Conservation (phyloP, 1,140 invertebrate species). For the Campoletis sonorensis region DNA sequence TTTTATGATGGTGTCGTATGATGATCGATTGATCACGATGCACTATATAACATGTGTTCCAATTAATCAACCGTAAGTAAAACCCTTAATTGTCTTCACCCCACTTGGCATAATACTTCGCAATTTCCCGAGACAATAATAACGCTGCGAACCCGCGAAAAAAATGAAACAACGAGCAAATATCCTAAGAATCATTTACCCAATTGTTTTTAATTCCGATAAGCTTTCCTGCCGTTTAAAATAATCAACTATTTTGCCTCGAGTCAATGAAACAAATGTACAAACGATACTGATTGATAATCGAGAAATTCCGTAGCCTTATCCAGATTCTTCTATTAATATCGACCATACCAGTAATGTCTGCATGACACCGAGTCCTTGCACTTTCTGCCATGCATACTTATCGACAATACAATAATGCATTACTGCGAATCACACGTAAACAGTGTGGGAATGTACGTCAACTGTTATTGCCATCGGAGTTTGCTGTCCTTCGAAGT, state of each 20-base stretch:
- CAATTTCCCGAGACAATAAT: background rate
- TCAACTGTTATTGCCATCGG: slow-evolving; percentile 23
- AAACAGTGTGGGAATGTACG: slow-evolving; percentile 59
- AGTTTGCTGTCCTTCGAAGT: slow-evolving; percentile 61
- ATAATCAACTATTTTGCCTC: background rate
- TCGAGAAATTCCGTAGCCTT: background rate
- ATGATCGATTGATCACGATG: background rate
- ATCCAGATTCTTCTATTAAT: background rate
- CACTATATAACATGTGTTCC: background rate
- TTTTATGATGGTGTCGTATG: background rate
- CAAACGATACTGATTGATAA: background rate
- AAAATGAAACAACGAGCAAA: background rate
- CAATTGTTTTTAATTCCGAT: too few species aligned
- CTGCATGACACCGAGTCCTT: slow-evolving; percentile 10
- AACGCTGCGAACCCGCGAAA: background rate
- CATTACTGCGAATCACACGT: slow-evolving; percentile 44
- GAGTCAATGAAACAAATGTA: background rate
- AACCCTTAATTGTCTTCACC: background rate
- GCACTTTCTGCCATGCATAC: background rate
- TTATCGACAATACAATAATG: background rate
- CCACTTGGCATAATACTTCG: background rate
- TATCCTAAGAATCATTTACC: background rate
- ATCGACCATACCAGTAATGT: background rate
- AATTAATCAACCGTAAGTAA: background rate
- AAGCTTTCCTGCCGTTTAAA: too few species aligned